phyloP scores from a whole-genome alignment of 2,888 invertebrate genomes.

The Callinectes sapidus region DNA sequence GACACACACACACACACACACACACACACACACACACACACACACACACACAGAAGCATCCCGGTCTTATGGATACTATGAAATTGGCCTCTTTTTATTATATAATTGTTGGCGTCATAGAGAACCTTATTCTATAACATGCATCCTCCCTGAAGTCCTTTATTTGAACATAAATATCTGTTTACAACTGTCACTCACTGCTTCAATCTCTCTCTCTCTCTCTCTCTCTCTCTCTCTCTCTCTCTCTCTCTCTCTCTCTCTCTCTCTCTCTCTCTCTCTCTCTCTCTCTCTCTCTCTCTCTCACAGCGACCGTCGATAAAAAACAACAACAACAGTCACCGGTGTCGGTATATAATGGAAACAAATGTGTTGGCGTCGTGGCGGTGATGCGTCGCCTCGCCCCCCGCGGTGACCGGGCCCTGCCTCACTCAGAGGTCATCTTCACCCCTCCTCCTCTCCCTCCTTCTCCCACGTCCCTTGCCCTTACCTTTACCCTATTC shows the following conservation, averaged over 20 bases:
- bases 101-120: no score
- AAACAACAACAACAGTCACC: not conserved
- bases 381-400: slow-evolving; percentile 50
- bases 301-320: not conserved
- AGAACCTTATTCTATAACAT: no score
- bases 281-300: not conserved
- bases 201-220: not conserved
- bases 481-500: not conserved
- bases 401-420: slow-evolving; percentile 22
- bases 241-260: not conserved
- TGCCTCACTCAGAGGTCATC: slow-evolving; percentile 9
- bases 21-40: slow-evolving; percentile 25
- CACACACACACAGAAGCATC: not conserved
- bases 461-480: not conserved
- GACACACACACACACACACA: not conserved
- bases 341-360: slow-evolving; percentile 57
- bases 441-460: not conserved
- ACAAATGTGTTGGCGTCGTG: slow-evolving; percentile 52
- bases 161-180: not conserved
- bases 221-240: slow-evolving; percentile 24
- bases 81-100: no score
- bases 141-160: not conserved
- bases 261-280: slow-evolving; percentile 25
- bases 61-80: no score
- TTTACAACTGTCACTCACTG: not conserved